Evolutionary conservation across 2,888 invertebrate species (phyloP).

Genomic region (Abscondita cerata): DNA sequence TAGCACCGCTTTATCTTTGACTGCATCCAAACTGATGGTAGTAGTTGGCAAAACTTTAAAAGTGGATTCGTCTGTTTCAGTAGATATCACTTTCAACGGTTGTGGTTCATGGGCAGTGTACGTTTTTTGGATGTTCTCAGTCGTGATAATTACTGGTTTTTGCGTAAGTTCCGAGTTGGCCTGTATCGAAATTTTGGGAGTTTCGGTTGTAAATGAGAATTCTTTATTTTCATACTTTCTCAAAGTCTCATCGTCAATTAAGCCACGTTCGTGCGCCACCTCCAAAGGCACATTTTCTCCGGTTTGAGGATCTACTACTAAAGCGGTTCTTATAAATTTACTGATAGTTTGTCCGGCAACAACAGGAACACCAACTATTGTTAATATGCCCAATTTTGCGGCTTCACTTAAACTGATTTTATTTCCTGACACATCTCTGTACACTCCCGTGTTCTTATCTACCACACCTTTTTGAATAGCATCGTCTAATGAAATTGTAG

Average conservation of each 20-base stretch:
- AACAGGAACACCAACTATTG: conserved; percentile 77
- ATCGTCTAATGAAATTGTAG: conserved; percentile 72
- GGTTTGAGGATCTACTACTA: conserved; percentile 80
- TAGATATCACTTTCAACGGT: conserved; percentile 49
- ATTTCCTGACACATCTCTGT: conserved; percentile 70
- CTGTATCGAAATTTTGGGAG: conserved; percentile 18
- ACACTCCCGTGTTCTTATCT: conserved; percentile 73
- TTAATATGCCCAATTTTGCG: conserved; percentile 77
- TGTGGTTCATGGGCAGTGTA: conserved; percentile 56
- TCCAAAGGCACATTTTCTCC: conserved; percentile 82
- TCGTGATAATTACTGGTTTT: conserved; percentile 45
- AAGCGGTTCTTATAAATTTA: conserved; percentile 60
- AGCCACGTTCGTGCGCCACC: conserved; percentile 79
- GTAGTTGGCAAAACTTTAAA: conserved; percentile 50
- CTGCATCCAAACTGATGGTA: conserved; percentile 49
- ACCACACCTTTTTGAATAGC: conserved; percentile 80
- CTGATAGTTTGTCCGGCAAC: conserved; percentile 75
- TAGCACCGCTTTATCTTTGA: conserved; percentile 52
- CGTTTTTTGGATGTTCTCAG: conserved; percentile 61
- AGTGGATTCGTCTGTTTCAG: conserved; percentile 44
- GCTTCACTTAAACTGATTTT: conserved; percentile 76
- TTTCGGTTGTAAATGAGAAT: conserved; percentile 24
- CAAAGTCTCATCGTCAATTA: conserved; percentile 68
- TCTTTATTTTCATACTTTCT: conserved; percentile 62
- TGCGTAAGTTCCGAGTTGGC: conserved; percentile 32